Percentiles rank a stretch among this genome's conserved stretches.
Conservation (phyloP, 2,113 vertebrate genomes). For the Phalacrocorax aristotelis region DNA sequence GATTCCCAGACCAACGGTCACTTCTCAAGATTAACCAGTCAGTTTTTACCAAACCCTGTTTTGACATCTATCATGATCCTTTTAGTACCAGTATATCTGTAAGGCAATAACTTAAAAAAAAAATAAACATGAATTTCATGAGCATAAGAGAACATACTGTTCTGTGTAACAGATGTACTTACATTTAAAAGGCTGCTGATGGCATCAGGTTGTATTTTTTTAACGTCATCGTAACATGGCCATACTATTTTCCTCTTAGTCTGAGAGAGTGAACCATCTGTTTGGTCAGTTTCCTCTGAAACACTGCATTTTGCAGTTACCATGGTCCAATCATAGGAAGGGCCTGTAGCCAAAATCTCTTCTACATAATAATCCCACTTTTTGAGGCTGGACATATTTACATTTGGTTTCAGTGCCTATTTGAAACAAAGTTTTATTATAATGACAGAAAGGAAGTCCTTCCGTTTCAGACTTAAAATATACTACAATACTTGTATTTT, state of each 20-base stretch:
- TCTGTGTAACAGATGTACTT: constrained; percentile 55
- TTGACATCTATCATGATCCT: neutral
- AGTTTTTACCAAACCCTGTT: neutral
- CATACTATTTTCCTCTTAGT: constrained; percentile 91
- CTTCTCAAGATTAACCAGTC: neutral
- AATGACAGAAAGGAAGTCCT: neutral
- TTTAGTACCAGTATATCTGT: neutral
- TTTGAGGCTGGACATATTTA: constrained; percentile 86
- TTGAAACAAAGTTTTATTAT: constrained; percentile 30
- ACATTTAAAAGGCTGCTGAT: constrained; percentile 92
- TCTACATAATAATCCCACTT: constrained; percentile 96
- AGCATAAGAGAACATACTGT: neutral
- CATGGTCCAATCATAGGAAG: constrained; percentile 91
- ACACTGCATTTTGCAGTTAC: constrained; percentile 70
- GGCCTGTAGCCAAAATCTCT: constrained; percentile 91
- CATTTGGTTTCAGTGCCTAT: constrained; percentile 87
- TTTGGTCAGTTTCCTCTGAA: constrained; percentile 77
- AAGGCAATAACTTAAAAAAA: neutral
- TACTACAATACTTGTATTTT: neutral
- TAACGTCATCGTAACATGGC: constrained; percentile 92
- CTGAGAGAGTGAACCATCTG: constrained; percentile 63
- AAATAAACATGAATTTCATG: neutral
- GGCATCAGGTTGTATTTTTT: constrained; percentile 87
- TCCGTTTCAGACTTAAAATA: neutral
- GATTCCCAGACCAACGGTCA: neutral